Evolutionary conservation across 2,888 invertebrate genomes (phyloP), one percentile per base, ranked within the genome.

Genomic region (Hypomecis atomaria): DNA sequence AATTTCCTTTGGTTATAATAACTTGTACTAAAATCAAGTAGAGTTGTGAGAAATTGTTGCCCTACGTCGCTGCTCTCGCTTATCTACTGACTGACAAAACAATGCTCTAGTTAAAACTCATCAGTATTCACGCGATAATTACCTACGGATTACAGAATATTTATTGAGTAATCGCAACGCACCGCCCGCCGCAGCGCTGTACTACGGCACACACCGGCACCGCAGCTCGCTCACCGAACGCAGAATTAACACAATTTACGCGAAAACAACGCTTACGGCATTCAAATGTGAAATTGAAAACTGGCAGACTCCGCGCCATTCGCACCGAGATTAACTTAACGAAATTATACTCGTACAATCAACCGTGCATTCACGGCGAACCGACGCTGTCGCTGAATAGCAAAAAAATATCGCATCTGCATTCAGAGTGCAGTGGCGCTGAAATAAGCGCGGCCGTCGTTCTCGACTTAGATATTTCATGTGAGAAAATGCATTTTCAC

Each of bases 291-390:
- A 79, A 86, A 85, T 85, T 85, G 85, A 84, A 86, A 84, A 85
- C 83, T 78, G 81, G 78, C 81, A 75, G 79, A 76, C 73, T 79
- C 77, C 75, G 76, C 75, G 82, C 81, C 69, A 78, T 80, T 82
- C 81, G 77, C 74, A 76, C 76, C 71, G 78, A 82, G 82, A 88
- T 85, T 85, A 86, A 81, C 82, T 80, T 82, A 84, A 88, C 85
- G 70, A 80, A 83, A 86, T 87, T 88, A 87, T 82, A n/a, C n/a
- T n/a, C n/a, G n/a, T n/a, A 84, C 83, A 87, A 88, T 88, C 85
- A 85, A 81, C 80, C 76, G 80, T 77, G 79, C 83, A 85, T 85
- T 86, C 86, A 83, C 73, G 62, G 45, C 52, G 56, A 58, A 33
- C 71, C 66, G 62, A 59, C 59, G 73, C 66, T 52, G 70, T 63